Base-by-base conservation (phyloP, 2,888 invertebrate genomes). In the Apotomis turbidana region DNA sequence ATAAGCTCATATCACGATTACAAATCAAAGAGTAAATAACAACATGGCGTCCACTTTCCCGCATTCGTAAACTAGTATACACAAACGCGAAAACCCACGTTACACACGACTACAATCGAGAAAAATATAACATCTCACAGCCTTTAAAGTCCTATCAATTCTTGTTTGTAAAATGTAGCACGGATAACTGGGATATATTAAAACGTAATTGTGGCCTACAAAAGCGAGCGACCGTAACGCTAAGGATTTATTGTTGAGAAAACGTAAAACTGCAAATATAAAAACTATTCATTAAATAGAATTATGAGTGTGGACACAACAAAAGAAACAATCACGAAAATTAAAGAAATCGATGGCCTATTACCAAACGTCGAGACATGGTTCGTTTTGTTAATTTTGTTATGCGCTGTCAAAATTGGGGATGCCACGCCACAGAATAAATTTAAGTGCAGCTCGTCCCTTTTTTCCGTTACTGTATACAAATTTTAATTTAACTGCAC, bases 1-100 rank as follows among this genome's bases (percentile, higher is more conserved):
- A 84, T 86, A 87, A 81, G 87, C 87, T 86, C 88, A 89, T 89
- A 87, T 79, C 87, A 88, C 83, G 81, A 80, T 79, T 81, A 81
- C 80, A 85, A 86, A 84, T 90, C 86, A 91, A 85, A 84, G 87
- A 83, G 88, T 90, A 91, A 90, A 92, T 90, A 91, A 89, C 91
- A 93, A 92, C 92, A 93, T 92, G 92, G 93, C 93, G 92, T 85
- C 90, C 80, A 58, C n/a, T 54, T 51, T 59, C n/a, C 73, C 66
- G 61, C 68, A 68, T 57, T 74, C 49, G 59, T 71, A 67, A 64
- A 66, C 51, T 68, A 68, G 6, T 36, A 52, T 63, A 51, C 68
- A 38, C 0, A 44, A 54, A 41, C 51, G 52, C 44, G 15, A 41
- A 68, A 77, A 76, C 76, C 76, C 78, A 76, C 76, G 76, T 76